Evolutionary conservation across 2,113 vertebrate species (phyloP).

Genomic region (Halcyon malimbica): DNA sequence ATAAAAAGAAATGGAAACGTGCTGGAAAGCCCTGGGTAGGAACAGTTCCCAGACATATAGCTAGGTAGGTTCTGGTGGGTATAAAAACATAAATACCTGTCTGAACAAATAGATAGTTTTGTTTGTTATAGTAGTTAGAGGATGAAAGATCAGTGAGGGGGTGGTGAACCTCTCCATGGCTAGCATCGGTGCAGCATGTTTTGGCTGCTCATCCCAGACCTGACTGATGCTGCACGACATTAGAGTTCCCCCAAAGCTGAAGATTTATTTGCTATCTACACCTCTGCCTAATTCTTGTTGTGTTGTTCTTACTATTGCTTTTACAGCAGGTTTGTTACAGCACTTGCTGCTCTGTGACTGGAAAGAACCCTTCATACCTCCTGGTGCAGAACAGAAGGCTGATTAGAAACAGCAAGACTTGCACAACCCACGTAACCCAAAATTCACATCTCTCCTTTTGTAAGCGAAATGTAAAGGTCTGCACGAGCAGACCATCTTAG

Average conservation of each 20-base stretch:
- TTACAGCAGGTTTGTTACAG: not conserved
- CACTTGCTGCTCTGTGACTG: not conserved
- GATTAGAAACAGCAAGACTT: not conserved
- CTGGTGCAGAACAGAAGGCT: not conserved
- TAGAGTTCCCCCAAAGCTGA: too few species aligned
- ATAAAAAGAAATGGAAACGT: not conserved
- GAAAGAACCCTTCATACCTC: not conserved
- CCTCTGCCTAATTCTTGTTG: not conserved
- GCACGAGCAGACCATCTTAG: not conserved
- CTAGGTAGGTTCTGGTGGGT: not conserved
- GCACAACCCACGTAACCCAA: not conserved
- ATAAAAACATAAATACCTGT: not conserved
- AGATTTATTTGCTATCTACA: not conserved
- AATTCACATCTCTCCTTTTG: not conserved
- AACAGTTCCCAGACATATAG: not conserved
- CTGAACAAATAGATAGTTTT: not conserved
- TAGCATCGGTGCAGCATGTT: too few species aligned
- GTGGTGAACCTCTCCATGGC: not conserved
- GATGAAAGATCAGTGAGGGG: accelerated
- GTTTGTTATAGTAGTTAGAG: not conserved
- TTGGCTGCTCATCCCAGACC: not conserved
- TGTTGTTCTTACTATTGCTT: not conserved
- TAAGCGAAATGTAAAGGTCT: not conserved
- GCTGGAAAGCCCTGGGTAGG: not conserved
- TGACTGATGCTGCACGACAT: not conserved